Evolutionary conservation across 2,888 invertebrate species (phyloP).

Genomic region (Serripes groenlandicus): DNA sequence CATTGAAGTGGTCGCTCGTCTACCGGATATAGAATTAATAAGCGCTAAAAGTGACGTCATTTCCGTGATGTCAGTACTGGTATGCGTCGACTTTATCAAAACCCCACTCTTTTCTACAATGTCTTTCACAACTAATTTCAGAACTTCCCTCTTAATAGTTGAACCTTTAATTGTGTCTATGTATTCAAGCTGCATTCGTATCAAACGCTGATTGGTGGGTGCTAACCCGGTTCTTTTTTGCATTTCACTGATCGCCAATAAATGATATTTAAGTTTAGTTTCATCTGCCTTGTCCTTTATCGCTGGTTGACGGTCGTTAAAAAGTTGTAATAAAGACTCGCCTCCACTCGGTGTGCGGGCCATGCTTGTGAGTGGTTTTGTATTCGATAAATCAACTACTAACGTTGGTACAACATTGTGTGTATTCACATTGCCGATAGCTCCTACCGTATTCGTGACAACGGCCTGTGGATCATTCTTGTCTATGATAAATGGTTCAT

Average conservation of each 20-base stretch:
- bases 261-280: slow-evolving; percentile 18
- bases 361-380: background rate
- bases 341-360: background rate
- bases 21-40: slow-evolving; percentile 20
- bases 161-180: slow-evolving; percentile 34
- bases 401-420: no score
- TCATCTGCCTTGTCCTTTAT: slow-evolving; percentile 26
- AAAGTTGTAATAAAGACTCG: slow-evolving; percentile 1
- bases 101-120: slow-evolving; percentile 61
- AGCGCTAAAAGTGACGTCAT: slow-evolving; percentile 28
- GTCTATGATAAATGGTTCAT: no score
- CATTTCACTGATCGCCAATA: slow-evolving; percentile 21
- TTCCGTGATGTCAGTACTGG: slow-evolving; percentile 24
- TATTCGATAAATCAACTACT: no score
- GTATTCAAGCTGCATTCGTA: slow-evolving; percentile 41
- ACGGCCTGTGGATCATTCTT: no score
- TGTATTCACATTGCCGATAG: no score
- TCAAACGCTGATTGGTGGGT: background rate
- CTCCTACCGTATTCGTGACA: no score
- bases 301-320: slow-evolving; percentile 30
- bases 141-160: slow-evolving; percentile 41
- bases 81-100: slow-evolving; percentile 3
- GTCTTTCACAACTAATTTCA: slow-evolving; percentile 56
- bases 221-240: background rate
- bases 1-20: background rate